Conservation (phyloP, 2,113 vertebrate species). For the Cyrtonyx montezumae region DNA sequence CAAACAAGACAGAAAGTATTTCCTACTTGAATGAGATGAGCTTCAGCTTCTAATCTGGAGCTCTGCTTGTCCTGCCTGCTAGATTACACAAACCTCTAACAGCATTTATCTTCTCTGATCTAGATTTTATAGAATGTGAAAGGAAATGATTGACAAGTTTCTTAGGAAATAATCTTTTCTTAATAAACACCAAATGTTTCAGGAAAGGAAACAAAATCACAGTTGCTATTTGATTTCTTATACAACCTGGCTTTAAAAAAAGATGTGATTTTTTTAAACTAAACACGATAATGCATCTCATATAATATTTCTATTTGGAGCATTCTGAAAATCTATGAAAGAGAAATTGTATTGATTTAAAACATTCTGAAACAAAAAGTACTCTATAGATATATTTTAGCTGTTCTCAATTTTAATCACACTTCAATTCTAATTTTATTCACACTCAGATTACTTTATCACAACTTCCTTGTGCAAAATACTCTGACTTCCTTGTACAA, state of each 20-base stretch:
- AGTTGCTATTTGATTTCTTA: background rate
- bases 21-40: conserved; percentile 4
- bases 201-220: background rate
- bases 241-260: background rate
- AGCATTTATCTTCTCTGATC: background rate
- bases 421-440: background rate
- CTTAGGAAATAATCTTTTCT: background rate
- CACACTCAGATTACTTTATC: background rate
- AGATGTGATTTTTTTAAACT: background rate
- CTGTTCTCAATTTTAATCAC: background rate
- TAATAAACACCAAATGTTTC: background rate
- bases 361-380: background rate
- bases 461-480: background rate
- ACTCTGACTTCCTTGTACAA: background rate
- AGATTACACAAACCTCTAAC: background rate
- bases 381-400: background rate
- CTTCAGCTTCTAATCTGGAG: background rate
- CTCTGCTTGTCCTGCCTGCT: background rate
- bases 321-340: background rate
- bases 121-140: background rate
- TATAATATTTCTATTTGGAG: background rate
- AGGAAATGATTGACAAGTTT: background rate
- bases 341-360: background rate
- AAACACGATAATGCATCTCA: rapidly evolving
- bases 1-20: background rate